These are phyloP conservation scores for Styela clava DNA, from an alignment of 23 tunicate species.

Conservation along the genomic window DNA sequence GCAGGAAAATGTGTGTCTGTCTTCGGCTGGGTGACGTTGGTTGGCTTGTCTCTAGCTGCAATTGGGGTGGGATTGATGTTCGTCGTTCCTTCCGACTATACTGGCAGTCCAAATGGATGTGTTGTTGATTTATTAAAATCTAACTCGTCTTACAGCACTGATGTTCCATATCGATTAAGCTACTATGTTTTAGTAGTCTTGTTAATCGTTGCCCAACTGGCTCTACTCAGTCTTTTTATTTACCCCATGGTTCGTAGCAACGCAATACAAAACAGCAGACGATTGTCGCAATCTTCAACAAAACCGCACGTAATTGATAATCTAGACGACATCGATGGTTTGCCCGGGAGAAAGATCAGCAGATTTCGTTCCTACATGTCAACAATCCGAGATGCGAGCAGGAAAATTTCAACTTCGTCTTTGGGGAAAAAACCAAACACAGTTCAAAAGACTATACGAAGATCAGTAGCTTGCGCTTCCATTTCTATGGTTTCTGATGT, in stretches of 20 bases:
- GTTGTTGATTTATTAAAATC: neutral
- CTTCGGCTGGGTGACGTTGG: slow-evolving; percentile 27
- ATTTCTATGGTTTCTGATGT: slow-evolving; percentile 53
- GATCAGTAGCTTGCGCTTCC: slow-evolving; percentile 39
- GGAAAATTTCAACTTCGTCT: slow-evolving; percentile 5
- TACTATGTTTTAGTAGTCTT: slow-evolving; percentile 24
- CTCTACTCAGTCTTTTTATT: slow-evolving; percentile 49
- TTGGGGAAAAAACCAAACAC: neutral
- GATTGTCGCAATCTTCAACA: neutral
- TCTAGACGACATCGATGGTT: neutral
- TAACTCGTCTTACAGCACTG: neutral
- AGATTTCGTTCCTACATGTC: neutral
- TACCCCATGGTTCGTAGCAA: slow-evolving; percentile 52
- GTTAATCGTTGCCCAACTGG: slow-evolving; percentile 42
- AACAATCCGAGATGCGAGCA: neutral
- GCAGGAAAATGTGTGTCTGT: slow-evolving; percentile 6
- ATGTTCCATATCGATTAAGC: neutral
- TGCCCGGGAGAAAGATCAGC: neutral
- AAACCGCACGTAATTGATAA: neutral
- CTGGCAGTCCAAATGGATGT: slow-evolving; percentile 34
- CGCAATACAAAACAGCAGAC: slow-evolving; percentile 21
- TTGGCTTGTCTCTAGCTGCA: slow-evolving; percentile 15
- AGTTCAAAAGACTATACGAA: slow-evolving; percentile 31
- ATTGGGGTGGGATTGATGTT: slow-evolving; percentile 37
- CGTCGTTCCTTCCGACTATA: slow-evolving; percentile 36